Evolutionary conservation across 2,888 invertebrate species (phyloP), one percentile per base, ranked within the genome.

Genomic region (Thalpophila matura): DNA sequence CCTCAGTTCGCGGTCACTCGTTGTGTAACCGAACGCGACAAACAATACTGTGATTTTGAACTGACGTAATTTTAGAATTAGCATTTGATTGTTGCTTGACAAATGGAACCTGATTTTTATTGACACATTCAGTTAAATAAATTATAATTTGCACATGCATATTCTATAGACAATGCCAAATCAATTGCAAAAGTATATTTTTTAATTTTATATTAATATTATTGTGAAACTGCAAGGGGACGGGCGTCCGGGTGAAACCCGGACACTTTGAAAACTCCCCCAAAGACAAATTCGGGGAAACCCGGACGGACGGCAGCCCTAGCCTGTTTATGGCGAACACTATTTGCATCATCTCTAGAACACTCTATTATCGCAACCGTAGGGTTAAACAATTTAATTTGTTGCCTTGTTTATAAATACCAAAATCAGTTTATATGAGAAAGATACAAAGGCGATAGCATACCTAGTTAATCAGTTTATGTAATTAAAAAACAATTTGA

Each of bases 1-100:
- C 94, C 94, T 94, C 85, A 82, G 87, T 92, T 94, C 91, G 93
- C 93, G 95, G 94, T 91, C 95, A 89, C 86, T 75, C 60, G 83
- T 95, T 94, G 92, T 90, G 93, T 92, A 93, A 94, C 86, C 81
- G 75, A 73, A 82, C 82, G 80, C 88, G 89, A 91, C 91, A 90
- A 89, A 94, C 94, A 94, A 93, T 93, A 89, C 89, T 86, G 81
- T 84, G 77, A 81, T 82, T 80, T 82, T 70, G 70, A 67, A 54
- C 77, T 88, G 84, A 87, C 86, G 89, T 90, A 89, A 90, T 83
- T 67, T 77, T 65, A 74, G 62, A 76, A 79, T 84, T 77, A 77
- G 75, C 72, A 80, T 85, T 86, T 78, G 74, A 86, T 86, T 85
- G 81, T 82, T 79, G 70, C 79, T 80, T 83, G 81, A 79, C 80